Conservation (phyloP, 2,797 vertebrate species). For the Ceryle rudis region DNA sequence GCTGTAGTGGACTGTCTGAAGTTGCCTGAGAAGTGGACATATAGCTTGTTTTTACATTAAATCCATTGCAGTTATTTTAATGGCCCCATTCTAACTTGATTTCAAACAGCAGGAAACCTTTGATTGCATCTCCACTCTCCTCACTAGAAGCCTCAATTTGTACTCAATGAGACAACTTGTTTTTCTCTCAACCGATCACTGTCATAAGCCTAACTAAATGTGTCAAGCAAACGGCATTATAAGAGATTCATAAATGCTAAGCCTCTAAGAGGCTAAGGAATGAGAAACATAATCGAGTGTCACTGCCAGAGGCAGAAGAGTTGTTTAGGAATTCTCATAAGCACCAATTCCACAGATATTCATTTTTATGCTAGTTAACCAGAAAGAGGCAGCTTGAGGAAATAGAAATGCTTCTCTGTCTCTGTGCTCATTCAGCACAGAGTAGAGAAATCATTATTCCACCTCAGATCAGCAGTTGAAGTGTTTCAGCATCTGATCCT, state of each 20-base stretch:
- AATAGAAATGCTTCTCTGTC: background rate
- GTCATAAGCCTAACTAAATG: slow-evolving; percentile 41
- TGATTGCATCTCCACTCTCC: background rate
- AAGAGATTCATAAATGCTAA: slow-evolving; percentile 60
- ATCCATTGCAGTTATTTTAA: background rate
- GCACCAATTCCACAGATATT: slow-evolving; percentile 6
- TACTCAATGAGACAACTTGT: background rate
- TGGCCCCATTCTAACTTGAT: background rate
- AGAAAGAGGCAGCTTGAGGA: background rate
- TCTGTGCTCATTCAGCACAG: background rate
- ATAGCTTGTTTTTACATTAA: background rate
- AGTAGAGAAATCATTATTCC: background rate
- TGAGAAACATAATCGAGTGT: slow-evolving; percentile 47
- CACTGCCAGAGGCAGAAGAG: slow-evolving; percentile 35
- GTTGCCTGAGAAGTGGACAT: background rate
- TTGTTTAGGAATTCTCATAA: slow-evolving; percentile 49
- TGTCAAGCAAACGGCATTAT: slow-evolving; percentile 45
- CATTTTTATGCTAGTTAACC: slow-evolving; percentile 30
- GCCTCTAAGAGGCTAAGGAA: slow-evolving; percentile 60
- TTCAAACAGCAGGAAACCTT: slow-evolving; percentile 20
- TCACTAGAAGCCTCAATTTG: slow-evolving; percentile 14
- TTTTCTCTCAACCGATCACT: slow-evolving; percentile 48
- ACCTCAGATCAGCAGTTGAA: background rate
- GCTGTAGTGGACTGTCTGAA: background rate
- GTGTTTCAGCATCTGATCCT: background rate